A percentile compares a stretch with the other conserved stretches of the same genome.
Conservation (phyloP, 2,113 vertebrate species). For the Camelus dromedarius region DNA sequence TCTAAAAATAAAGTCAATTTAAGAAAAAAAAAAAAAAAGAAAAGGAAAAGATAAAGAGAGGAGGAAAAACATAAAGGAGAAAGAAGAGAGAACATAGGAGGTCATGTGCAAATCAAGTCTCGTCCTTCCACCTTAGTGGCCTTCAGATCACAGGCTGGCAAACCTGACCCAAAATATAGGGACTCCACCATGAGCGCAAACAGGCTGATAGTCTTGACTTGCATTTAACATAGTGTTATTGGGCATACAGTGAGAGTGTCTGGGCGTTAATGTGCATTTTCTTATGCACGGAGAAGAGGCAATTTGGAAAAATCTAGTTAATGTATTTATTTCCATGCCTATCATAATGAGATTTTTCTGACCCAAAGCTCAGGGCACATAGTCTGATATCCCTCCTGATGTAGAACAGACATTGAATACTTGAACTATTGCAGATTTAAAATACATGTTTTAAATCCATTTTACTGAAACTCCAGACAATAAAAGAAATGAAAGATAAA, state of each 20-base stretch:
- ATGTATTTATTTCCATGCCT: background rate
- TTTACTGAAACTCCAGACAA: background rate
- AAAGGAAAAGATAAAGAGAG: background rate
- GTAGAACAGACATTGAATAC: background rate
- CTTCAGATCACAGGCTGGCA: background rate
- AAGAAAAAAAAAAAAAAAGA: background rate
- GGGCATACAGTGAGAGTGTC: background rate
- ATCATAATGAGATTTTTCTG: background rate
- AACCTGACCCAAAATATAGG: background rate
- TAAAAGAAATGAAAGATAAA: background rate
- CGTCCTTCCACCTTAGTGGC: background rate
- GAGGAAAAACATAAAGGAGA: background rate
- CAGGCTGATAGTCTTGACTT: background rate
- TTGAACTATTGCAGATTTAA: background rate
- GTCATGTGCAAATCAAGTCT: background rate
- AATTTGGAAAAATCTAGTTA: background rate
- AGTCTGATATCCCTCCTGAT: background rate
- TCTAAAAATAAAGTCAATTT: background rate
- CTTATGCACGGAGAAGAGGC: background rate
- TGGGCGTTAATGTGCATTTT: background rate
- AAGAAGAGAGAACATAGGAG: background rate
- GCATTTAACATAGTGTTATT: background rate
- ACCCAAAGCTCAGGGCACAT: background rate
- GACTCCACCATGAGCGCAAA: accelerated
- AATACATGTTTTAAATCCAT: background rate